Evolutionary conservation across 1,140 invertebrate species (phyloP).

Genomic region (Helicoverpa zea): DNA sequence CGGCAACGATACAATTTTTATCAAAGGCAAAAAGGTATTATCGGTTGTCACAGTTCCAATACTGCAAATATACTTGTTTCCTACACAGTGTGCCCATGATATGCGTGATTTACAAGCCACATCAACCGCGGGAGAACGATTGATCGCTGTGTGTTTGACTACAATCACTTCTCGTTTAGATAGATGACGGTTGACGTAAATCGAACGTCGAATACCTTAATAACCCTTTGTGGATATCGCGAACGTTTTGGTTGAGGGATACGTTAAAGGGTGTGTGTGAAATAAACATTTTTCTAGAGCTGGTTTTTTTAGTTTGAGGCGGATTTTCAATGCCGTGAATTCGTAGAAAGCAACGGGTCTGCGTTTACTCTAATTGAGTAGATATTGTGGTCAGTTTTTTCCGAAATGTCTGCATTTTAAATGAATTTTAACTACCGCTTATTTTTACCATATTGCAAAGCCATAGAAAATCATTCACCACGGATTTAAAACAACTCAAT

Average conservation of each 20-base stretch:
- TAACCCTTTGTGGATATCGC: slow-evolving; percentile 3
- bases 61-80: slow-evolving; percentile 16
- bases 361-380: no score
- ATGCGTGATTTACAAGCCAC: slow-evolving; percentile 47
- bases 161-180: slow-evolving; percentile 52
- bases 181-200: slow-evolving; percentile 21
- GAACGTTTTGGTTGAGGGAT: neutral
- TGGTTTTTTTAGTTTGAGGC: no score
- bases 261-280: neutral
- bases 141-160: slow-evolving; percentile 46
- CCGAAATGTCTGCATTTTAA: no score
- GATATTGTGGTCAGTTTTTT: no score
- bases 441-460: no score
- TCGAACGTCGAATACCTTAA: slow-evolving; percentile 39
- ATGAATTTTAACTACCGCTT: no score
- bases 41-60: neutral
- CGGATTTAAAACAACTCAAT: no score
- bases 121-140: slow-evolving; percentile 48
- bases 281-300: no score
- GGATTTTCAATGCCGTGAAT: no score
- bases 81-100: neutral
- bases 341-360: no score
- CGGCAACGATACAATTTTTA: neutral
- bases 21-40: neutral
- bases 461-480: no score